Evolutionary conservation across 2,888 invertebrate species (phyloP), one percentile per base, ranked within the genome.

Genomic region (Dryadula phaetusa): DNA sequence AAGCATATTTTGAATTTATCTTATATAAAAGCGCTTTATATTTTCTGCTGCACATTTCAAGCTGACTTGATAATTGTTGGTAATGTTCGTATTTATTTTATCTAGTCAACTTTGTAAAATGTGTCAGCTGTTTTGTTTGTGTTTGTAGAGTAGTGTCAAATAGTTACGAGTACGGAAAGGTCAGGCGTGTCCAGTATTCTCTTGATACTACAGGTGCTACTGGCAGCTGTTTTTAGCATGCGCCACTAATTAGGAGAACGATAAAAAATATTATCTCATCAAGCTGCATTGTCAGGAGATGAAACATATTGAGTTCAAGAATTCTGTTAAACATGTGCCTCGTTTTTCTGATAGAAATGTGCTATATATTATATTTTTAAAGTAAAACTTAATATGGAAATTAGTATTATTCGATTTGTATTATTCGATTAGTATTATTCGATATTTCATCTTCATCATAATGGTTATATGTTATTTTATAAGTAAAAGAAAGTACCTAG

Each of bases 111-210:
- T 34, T 37, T n/a, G 25, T 37, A 40, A 56, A 56, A 56, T 40
- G 37, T 40, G 60, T 49, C 65, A 71, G 64, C 62, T 60, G 64
- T 66, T 69, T 64, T 67, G 44, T 42, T 18, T 46, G 34, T 61
- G 42, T 62, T 58, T 64, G 62, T 62, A 70, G 70, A 66, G 70
- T 74, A 74, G 75, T 75, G 75, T 76, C 75, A 77, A 72, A 72
- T 70, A 75, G 67, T 71, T 73, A 71, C 71, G 71, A 69, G 73
- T 75, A 76, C 69, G 74, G 71, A 82, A 82, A 86, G 85, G 83
- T 83, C 79, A 80, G 62, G 61, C 34, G 77, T 77, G 86, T 82
- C 83, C 85, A 83, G 72, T 77, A 81, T 77, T 79, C 82, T 70
- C 75, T 73, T 77, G 76, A 81, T 82, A 82, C 34, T 62, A 78